Evolutionary conservation across 2,888 invertebrate species (phyloP).

Genomic region (Habroteleia sp.): DNA sequence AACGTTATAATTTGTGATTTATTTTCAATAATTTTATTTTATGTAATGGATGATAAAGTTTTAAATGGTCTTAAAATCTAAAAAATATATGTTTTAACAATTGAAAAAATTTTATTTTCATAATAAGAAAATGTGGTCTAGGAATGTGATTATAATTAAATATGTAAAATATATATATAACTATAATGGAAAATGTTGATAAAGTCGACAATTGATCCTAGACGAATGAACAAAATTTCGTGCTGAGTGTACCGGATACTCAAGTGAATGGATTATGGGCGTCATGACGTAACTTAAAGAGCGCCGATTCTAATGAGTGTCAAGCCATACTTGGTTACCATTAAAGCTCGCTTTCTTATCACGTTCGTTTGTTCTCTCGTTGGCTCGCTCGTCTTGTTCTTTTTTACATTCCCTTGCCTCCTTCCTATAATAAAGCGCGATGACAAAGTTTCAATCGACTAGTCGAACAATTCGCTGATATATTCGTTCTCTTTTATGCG

Average conservation of each 20-base stretch:
- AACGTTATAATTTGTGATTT: too few species aligned
- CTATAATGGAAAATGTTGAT: too few species aligned
- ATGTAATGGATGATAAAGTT: too few species aligned
- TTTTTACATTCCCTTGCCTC: conserved; percentile 9
- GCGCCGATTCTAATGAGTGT: conserved; percentile 40
- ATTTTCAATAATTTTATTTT: too few species aligned
- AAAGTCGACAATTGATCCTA: too few species aligned
- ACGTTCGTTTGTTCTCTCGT: conserved; percentile 49
- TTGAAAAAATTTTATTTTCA: too few species aligned
- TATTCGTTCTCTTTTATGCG: conserved; percentile 54
- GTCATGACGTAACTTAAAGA: conserved; percentile 33
- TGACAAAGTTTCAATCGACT: conserved; percentile 58
- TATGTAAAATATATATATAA: too few species aligned
- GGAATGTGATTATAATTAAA: too few species aligned
- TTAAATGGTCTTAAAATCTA: too few species aligned
- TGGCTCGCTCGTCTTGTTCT: conserved; percentile 3
- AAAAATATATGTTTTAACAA: too few species aligned
- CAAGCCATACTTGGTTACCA: conserved; percentile 45
- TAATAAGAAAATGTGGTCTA: too few species aligned
- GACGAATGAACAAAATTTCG: conserved; percentile 1
- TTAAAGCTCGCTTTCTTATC: conserved; percentile 52
- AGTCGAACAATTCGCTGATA: conserved; percentile 54
- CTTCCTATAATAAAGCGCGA: conserved; percentile 46
- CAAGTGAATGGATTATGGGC: conserved; percentile 25
- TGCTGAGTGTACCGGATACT: not conserved